Evolutionary conservation across 2,888 invertebrate species (phyloP), one percentile per base, ranked within the genome.

Genomic region (Xestia xanthographa): DNA sequence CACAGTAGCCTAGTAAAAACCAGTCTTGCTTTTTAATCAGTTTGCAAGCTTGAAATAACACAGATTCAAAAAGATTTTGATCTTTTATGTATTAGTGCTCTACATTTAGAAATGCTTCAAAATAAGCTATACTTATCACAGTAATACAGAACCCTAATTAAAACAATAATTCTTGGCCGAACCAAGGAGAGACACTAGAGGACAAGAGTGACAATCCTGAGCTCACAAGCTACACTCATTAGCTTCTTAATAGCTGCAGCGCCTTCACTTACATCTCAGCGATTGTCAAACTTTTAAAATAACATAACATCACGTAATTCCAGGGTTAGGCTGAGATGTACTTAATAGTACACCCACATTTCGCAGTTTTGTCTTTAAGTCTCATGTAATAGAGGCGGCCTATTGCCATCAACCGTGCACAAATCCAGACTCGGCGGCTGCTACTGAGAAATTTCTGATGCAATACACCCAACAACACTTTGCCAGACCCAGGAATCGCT

Each of bases 241-340:
- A 88, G 82, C 81, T 81, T 38, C 66, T 69, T 90, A 89, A 89
- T 88, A 75, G 80, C 82, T 74, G 66, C 53, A 67, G 77, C 63
- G 80, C 63, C 76, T 73, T 73, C 77, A 77, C 73, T 79, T 78
- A 77, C 76, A 79, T 58, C 63, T 62, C 41, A 45, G 14, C 12
- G 70, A n/a, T 65, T 75, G 38, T 72, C 79, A 86, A 87, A 83
- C 53, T 82, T 73, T 67, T 22, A 22, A 9, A 17, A 17, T 45
- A 45, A 17, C 17, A 45, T 45, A 45, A 45, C 45, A 45, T 17
- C 45, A 45, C 17, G 45, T 45, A 45, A 17, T 45, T 14, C 43
- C 5, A 45, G 17, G 45, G 17, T 45, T 45, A 45, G 5, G 17
- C 45, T 17, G 45, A 45, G 12, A 5, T 43, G 43, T 43, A 45